Conservation (phyloP, 2,888 invertebrate genomes). For the Meganola albula region DNA sequence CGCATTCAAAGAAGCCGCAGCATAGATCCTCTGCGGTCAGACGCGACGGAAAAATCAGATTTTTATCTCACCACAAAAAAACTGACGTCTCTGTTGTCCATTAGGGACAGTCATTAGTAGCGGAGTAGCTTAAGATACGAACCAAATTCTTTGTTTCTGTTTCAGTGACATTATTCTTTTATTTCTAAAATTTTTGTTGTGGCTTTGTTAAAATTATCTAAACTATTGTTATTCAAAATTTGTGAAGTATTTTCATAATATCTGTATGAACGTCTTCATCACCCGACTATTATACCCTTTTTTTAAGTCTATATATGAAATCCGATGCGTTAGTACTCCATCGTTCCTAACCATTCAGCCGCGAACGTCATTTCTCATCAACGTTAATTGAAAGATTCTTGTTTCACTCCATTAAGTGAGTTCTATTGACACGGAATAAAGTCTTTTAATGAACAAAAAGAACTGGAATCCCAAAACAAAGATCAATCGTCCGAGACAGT, state of each 20-base stretch:
- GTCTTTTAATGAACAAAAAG: slow-evolving; percentile 31
- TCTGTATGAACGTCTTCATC: too few relatives aligned
- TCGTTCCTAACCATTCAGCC: slow-evolving; percentile 38
- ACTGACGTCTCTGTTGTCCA: slow-evolving; percentile 12
- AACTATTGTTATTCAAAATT: too few relatives aligned
- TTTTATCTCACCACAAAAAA: slow-evolving; percentile 26
- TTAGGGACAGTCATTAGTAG: too few relatives aligned
- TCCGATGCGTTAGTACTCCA: slow-evolving; percentile 11
- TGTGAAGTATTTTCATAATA: too few relatives aligned
- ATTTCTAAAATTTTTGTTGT: too few relatives aligned
- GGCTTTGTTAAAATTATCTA: too few relatives aligned
- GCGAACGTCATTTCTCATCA: slow-evolving; percentile 42
- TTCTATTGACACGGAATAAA: slow-evolving; percentile 32
- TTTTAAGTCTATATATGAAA: slow-evolving; percentile 21
- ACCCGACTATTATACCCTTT: slow-evolving; percentile 11
- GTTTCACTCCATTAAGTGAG: slow-evolving; percentile 29
- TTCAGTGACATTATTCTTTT: too few relatives aligned
- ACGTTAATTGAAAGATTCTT: slow-evolving; percentile 41
- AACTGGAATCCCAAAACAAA: slow-evolving; percentile 28
- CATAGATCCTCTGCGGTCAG: slow-evolving; percentile 51
- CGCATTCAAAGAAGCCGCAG: slow-evolving; percentile 68
- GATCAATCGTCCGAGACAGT: slow-evolving; percentile 21
- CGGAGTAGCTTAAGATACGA: too few relatives aligned
- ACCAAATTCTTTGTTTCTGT: too few relatives aligned
- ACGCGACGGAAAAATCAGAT: slow-evolving; percentile 46